These are phyloP conservation scores for Diabrotica balteata DNA, from an alignment of 2,888 invertebrate species.

Conservation along the genomic window DNA sequence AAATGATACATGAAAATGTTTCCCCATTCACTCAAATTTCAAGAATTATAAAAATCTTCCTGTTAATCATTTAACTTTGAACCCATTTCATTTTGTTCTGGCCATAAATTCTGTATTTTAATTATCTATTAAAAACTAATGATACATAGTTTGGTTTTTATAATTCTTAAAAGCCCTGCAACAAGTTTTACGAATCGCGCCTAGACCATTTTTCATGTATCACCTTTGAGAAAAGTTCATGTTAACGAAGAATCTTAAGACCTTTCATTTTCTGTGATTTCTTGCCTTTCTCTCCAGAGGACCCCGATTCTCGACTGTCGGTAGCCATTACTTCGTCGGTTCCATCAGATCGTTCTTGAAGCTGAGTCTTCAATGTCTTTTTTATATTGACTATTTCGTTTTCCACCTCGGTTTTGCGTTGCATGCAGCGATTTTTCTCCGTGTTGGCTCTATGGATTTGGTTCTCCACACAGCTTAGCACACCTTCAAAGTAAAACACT, in stretches of 20 bases:
- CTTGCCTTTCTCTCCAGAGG: conserved; percentile 63
- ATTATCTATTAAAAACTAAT: too few relatives aligned
- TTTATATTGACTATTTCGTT: conserved; percentile 88
- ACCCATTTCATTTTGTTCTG: too few relatives aligned
- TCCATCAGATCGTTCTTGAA: conserved; percentile 69
- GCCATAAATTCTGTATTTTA: too few relatives aligned
- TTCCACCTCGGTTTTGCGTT: conserved; percentile 83
- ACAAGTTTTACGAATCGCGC: neutral
- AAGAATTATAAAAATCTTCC: conserved; percentile 1
- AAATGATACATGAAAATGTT: too few relatives aligned
- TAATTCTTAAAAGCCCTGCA: neutral
- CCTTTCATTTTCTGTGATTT: conserved; percentile 42
- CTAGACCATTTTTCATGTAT: conserved; percentile 27
- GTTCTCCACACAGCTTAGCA: conserved; percentile 86
- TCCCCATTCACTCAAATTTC: too few relatives aligned
- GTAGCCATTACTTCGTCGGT: conserved; percentile 86
- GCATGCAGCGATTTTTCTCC: conserved; percentile 81
- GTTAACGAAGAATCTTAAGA: conserved; percentile 41
- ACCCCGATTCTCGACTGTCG: conserved; percentile 71
- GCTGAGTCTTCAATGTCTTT: conserved; percentile 84
- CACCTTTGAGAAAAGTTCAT: conserved; percentile 32
- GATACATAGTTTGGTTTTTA: too few relatives aligned
- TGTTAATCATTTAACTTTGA: neutral
- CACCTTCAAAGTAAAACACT: conserved; percentile 49
- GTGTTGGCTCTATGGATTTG: conserved; percentile 88